Evolutionary conservation across 2,888 invertebrate genomes (phyloP).

Genomic region (Thalpophila matura): DNA sequence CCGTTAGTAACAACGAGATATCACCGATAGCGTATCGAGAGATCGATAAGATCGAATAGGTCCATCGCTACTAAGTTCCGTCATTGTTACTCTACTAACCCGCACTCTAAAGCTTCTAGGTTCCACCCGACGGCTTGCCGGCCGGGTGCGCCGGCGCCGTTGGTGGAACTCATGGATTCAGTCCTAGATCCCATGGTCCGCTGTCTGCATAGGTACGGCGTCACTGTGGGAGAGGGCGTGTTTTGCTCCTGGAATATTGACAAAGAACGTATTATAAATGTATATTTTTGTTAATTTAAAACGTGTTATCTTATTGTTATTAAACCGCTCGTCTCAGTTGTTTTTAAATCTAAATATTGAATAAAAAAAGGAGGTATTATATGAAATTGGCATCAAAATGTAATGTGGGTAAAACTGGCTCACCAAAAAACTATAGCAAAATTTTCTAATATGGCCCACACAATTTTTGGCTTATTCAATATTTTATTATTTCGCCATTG

Average conservation of each 20-base stretch:
- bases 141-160: constrained; percentile 69
- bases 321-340: no score
- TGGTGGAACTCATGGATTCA: constrained; percentile 81
- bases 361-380: constrained; percentile 39
- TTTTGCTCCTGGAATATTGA: constrained; percentile 82
- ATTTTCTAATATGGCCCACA: not conserved
- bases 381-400: constrained; percentile 20
- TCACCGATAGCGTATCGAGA: constrained; percentile 46
- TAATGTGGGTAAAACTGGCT: not conserved
- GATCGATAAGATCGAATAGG: constrained; percentile 48
- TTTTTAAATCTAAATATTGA: no score
- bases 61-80: constrained; percentile 56
- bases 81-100: constrained; percentile 76
- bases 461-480: not conserved
- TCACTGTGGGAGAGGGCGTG: constrained; percentile 94
- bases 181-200: constrained; percentile 92
- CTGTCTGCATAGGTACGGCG: constrained; percentile 95
- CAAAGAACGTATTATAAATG: constrained; percentile 32
- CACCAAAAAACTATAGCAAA: not conserved
- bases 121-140: constrained; percentile 74
- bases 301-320: no score
- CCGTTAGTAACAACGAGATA: constrained; percentile 38
- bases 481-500: not conserved
- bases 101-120: constrained; percentile 86
- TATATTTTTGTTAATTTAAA: no score